These are phyloP conservation scores for Lucinisca nassula DNA, from an alignment of 2,888 invertebrate species.

Conservation along the genomic window DNA sequence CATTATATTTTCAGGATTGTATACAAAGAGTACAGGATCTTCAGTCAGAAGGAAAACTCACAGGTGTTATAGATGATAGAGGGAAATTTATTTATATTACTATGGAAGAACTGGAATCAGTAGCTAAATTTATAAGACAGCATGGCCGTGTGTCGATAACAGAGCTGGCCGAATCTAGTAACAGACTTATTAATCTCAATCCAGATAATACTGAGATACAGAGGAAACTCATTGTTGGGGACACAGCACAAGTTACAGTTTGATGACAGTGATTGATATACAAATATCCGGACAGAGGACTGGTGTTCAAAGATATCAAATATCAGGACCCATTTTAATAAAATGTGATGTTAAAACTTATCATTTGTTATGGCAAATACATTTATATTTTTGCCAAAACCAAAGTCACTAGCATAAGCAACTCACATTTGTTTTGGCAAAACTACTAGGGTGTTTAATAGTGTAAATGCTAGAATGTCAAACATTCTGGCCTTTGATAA, in stretches of 20 bases:
- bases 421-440: no score
- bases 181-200: slow-evolving; percentile 95
- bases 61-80: slow-evolving; percentile 98
- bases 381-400: no score
- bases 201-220: slow-evolving; percentile 83
- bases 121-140: slow-evolving; percentile 98
- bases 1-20: slow-evolving; percentile 84
- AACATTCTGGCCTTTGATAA: no score
- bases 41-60: slow-evolving; percentile 94
- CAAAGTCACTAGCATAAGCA: no score
- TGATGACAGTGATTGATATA: not conserved
- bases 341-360: no score
- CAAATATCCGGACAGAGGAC: no score
- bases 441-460: no score
- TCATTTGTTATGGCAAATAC: no score
- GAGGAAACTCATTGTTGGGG: slow-evolving; percentile 72
- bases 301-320: no score
- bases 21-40: slow-evolving; percentile 94
- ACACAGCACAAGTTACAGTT: slow-evolving; percentile 26
- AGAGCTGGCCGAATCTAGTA: slow-evolving; percentile 98
- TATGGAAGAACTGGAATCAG: slow-evolving; percentile 95
- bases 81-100: slow-evolving; percentile 99
- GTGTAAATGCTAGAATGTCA: no score
- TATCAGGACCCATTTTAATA: no score
- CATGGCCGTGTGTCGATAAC: slow-evolving; percentile 97